Base-by-base conservation (phyloP, 2,888 invertebrate genomes). In the Tromatobia lineatoria region DNA sequence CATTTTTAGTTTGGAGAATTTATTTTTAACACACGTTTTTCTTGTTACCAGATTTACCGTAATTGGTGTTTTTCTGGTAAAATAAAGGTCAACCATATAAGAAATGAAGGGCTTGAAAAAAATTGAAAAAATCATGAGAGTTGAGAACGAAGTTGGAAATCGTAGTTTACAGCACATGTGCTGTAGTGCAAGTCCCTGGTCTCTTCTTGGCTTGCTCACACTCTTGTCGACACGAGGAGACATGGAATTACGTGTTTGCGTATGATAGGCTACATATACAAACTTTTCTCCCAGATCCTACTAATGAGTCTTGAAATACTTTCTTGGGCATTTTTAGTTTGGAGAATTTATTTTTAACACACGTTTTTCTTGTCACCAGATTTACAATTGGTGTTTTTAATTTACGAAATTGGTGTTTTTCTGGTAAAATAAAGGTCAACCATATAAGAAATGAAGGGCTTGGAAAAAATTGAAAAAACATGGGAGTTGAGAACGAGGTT, bases 241-340 rank as follows among this genome's bases (percentile, higher is more conserved):
- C 20, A 52, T 52, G 52, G 52, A 11, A 54, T 54, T 20, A 54
- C 20, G 23, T 54, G 57, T 57, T 57, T 57, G 25, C 13, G 57
- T 6, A 57, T 57, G 2, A 57, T 15, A 57, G 23, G 4, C n/a
- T 15, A 25, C 23, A 25, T 57, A 25, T 23, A 61, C 18, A 18
- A 34, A 34, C 61, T 61, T 61, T 34, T 61, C 18, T 13, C 13
- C 0, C 61, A n/a, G 57, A 25, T 13, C 15, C 20, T 11, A 23
- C 54, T 54, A 20, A 54, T 6, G 7, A 52, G 18, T 7, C 18
- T 20, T 1, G 50, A 20, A 20, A 52, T 52, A 52, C n/a, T 18
- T 52, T 52, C 20, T 18, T 20, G n/a, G 18, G n/a, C 8, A 0
- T 52, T 52, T 20, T 18, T 1, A 8, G 10, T 57, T 57, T 57